Base-by-base conservation (phyloP, 2,797 vertebrate genomes). In the Mastacembelus armatus region DNA sequence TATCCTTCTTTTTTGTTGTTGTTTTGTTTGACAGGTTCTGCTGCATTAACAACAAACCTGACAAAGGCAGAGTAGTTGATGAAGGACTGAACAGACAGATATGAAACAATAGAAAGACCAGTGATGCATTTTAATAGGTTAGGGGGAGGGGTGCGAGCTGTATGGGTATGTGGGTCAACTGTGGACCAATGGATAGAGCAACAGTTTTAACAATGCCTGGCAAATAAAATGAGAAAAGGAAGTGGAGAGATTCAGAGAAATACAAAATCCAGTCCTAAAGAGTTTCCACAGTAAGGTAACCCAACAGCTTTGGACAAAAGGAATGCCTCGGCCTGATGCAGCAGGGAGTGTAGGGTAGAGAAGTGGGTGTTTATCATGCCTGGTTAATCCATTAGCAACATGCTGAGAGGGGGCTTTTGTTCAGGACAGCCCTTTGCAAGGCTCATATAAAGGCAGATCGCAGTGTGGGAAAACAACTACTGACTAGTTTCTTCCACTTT, bases 121-220 rank as follows among this genome's bases (percentile, higher is more conserved):
- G 36, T 35, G 61, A 24, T 85, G 63, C 81, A 86, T 77, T 82
- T 78, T 78, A 76, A 84, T 75, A 75, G 71, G 74, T 79, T 74
- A 72, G 87, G 84, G 85, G 88, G 81, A 83, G 83, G 88, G 81
- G 85, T 5, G 40, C 24, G 38, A 74, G 49, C 76, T 73, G 75
- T 64, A 57, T 71, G 77, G 73, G 69, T 90, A 92, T 93, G 81
- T 92, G 89, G 92, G 91, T 93, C 91, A 93, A 63, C 32, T 54
- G 24, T 66, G 72, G 40, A 78, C 69, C 66, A 52, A 67, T 67
- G 83, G 68, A 80, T 75, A 70, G 57, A 85, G 55, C 65, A 55
- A 78, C 68, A 73, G 62, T 81, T 83, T 29, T 81, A 55, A 78
- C 74, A 71, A 83, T 74, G 30, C 86, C 72, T 43, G 27, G n/a